Evolutionary conservation across 35 echinoderm and acorn worm genomes (phyloP).

Genomic region (Heliocidaris tuberculata): DNA sequence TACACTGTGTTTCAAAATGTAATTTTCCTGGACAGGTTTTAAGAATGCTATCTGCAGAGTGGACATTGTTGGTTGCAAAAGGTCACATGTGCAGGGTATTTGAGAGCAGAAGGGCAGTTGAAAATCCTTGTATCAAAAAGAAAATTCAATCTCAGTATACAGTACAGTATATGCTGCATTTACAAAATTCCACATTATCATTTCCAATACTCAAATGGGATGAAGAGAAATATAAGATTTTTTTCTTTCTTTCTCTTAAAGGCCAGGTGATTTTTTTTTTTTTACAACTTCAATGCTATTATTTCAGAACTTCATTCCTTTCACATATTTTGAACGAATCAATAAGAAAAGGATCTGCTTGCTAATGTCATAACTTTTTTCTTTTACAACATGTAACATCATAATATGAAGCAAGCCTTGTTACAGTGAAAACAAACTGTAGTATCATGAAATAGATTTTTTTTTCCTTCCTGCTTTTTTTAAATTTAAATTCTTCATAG

Average conservation of each 20-base stretch:
- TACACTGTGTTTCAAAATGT: background rate
- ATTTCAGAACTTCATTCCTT: background rate
- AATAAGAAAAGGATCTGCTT: background rate
- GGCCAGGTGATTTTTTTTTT: background rate
- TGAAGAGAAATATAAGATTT: background rate
- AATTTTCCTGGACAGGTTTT: background rate
- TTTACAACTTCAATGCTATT: background rate
- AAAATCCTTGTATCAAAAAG: background rate
- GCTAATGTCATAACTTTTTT: too few species aligned
- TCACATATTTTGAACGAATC: background rate
- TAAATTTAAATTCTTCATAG: too few species aligned
- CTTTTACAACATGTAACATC: too few species aligned
- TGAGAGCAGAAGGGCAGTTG: too few species aligned
- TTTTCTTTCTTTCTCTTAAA: background rate
- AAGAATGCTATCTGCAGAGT: background rate
- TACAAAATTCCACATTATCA: background rate
- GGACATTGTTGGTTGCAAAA: background rate
- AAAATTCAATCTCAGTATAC: background rate
- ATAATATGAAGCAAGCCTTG: too few species aligned
- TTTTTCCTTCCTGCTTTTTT: too few species aligned
- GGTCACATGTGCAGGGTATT: background rate
- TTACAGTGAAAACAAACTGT: too few species aligned
- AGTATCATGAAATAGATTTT: too few species aligned
- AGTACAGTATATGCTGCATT: too few species aligned
- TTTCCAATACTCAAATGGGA: background rate